Base-by-base conservation (phyloP, 2,888 invertebrate species). In the Melinaea marsaeus region DNA sequence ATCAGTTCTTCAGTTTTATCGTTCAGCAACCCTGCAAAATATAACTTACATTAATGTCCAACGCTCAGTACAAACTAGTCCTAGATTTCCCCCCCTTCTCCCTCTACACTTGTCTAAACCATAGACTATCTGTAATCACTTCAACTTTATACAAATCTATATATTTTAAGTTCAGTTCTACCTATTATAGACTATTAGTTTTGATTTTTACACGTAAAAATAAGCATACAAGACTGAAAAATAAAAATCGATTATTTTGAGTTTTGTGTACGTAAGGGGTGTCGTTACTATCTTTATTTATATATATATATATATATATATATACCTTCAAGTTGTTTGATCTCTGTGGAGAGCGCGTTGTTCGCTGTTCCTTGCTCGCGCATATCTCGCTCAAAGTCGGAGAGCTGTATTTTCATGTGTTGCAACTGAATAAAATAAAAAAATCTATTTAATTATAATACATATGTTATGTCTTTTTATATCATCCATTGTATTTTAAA, bases 321-420 rank as follows among this genome's bases (percentile, higher is more conserved):
- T 13, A 4, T 72, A 87, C 88, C 81, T 75, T 83, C 76, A 0
- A 75, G 69, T 34, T 80, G 77, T 45, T 76, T 74, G 54, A 86
- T 57, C 64, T 81, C 77, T 0, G 51, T 33, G 0, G 72, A 64
- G 9, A 84, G 70, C 0, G 73, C 59, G 1, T 81, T 81, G 56
- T 76, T 76, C 4, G 70, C 62, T 2, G 62, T 60, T 48, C 55
- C 66, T 46, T 73, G 73, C 0, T 78, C 75, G 9, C 57, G 67
- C 6, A 72, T 65, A 2, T 48, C 64, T 6, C 74, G 67, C 45
- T 79, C 75, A 48, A 80, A 32, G 1, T 68, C 64, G 0, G 58
- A 32, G 54, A 86, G 6, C 61, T 80, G 76, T n/a, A 72, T 67
- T 32, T 74, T 68, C 2, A 79, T 60, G n/a, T 59, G 67, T 6